Conservation (phyloP, 2,888 invertebrate species). For the Campopleginae sp. region DNA sequence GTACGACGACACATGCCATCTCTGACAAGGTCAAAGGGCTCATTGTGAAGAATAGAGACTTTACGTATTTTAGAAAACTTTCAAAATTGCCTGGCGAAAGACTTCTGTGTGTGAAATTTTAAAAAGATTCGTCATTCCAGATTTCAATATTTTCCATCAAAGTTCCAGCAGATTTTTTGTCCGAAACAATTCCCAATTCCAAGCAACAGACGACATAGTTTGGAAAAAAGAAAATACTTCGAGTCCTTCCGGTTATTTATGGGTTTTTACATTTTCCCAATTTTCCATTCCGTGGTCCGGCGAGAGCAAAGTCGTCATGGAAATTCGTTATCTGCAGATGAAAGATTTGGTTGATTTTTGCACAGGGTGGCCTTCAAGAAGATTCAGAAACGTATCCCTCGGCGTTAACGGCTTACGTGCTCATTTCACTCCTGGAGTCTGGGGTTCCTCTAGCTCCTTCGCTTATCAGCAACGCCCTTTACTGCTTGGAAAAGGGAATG, state of each 20-base stretch:
- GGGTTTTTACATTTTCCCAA: background rate
- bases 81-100: background rate
- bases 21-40: no score
- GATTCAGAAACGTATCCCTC: constrained; percentile 83
- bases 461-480: constrained; percentile 86
- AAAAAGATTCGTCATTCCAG: background rate
- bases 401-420: constrained; percentile 89
- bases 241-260: background rate
- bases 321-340: background rate
- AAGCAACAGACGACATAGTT: background rate
- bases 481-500: constrained; percentile 85
- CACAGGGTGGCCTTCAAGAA: constrained; percentile 79
- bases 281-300: background rate
- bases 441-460: constrained; percentile 85
- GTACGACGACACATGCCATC: no score
- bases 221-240: background rate
- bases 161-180: background rate
- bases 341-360: background rate
- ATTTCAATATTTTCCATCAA: background rate
- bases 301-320: background rate
- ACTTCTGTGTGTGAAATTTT: background rate
- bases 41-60: background rate
- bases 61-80: background rate
- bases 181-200: background rate
- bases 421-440: constrained; percentile 88